Conservation (phyloP, 1,140 invertebrate genomes). For the Hycleus cichorii region DNA sequence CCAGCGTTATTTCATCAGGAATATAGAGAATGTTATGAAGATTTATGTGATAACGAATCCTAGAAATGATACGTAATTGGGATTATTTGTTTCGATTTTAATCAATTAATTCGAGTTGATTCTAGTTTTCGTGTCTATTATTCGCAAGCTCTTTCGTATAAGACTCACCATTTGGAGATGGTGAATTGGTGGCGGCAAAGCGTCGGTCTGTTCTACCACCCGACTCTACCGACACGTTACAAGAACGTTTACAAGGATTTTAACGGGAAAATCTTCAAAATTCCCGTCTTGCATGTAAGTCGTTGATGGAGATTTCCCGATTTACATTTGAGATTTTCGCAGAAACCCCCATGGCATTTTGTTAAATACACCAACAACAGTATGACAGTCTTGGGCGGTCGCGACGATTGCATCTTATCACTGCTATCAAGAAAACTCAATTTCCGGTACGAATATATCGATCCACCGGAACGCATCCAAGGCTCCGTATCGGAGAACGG, state of each 20-base stretch:
- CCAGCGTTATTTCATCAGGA: conserved; percentile 28
- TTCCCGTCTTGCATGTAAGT: conserved; percentile 61
- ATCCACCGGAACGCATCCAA: conserved; percentile 60
- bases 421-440: conserved; percentile 57
- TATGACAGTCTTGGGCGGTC: conserved; percentile 55
- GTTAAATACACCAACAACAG: conserved; percentile 53
- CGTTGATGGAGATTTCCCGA: not conserved
- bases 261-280: conserved; percentile 50
- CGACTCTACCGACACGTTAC: conserved; percentile 49
- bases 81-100: conserved; percentile 11
- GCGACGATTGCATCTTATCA: conserved; percentile 57
- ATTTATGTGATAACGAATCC: conserved; percentile 49
- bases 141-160: conserved; percentile 54
- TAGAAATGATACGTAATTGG: conserved; percentile 45
- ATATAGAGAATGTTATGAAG: conserved; percentile 35
- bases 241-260: conserved; percentile 55
- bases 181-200: conserved; percentile 61
- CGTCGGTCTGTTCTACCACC: conserved; percentile 51
- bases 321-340: conserved; percentile 20
- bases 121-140: conserved; percentile 55
- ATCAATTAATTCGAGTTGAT: conserved; percentile 1
- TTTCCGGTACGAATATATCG: conserved; percentile 59
- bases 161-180: conserved; percentile 45
- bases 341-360: conserved; percentile 69
- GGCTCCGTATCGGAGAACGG: conserved; percentile 55